A percentile compares a stretch with the other conserved stretches of the same genome.
Evolutionary conservation across 2,113 vertebrate species (phyloP).

Genomic region (Sphaerodactylus townsendi): DNA sequence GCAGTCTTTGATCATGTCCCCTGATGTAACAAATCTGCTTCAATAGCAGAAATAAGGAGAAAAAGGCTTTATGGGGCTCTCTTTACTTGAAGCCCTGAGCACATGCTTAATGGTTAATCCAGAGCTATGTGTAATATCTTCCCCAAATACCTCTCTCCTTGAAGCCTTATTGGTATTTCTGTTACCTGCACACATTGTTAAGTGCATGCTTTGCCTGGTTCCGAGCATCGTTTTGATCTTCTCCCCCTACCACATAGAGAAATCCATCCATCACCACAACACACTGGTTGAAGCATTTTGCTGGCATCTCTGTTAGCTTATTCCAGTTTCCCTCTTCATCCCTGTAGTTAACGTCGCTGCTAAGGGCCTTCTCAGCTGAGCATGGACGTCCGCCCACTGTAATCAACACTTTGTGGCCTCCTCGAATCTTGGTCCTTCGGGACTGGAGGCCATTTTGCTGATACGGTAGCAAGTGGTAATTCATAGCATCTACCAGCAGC

Average conservation of each 20-base stretch:
- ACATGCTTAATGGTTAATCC: no score
- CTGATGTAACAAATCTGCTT: no score
- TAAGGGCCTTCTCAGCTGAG: conserved; percentile 81
- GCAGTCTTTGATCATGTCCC: no score
- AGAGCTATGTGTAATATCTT: neutral
- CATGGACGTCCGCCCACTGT: conserved; percentile 79
- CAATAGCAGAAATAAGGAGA: no score
- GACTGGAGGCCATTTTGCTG: conserved; percentile 85
- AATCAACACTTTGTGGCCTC: conserved; percentile 76
- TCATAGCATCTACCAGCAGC: conserved; percentile 87
- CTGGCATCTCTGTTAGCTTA: conserved; percentile 82
- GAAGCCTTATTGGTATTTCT: neutral
- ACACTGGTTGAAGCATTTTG: conserved; percentile 87
- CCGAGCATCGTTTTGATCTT: conserved; percentile 85
- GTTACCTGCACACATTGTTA: conserved; percentile 81
- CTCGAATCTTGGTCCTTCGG: conserved; percentile 77
- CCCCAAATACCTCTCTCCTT: neutral
- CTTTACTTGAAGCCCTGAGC: no score
- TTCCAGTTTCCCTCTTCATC: conserved; percentile 81
- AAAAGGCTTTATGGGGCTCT: no score
- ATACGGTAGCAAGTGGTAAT: conserved; percentile 86
- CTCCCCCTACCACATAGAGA: conserved; percentile 82
- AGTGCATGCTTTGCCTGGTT: conserved; percentile 87
- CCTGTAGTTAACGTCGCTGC: conserved; percentile 80
- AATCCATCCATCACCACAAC: conserved; percentile 87